Percentiles rank a stretch among this genome's conserved stretches.
Evolutionary conservation across 2,113 vertebrate genomes (phyloP).

Genomic region (Trochalopteron elliotii): DNA sequence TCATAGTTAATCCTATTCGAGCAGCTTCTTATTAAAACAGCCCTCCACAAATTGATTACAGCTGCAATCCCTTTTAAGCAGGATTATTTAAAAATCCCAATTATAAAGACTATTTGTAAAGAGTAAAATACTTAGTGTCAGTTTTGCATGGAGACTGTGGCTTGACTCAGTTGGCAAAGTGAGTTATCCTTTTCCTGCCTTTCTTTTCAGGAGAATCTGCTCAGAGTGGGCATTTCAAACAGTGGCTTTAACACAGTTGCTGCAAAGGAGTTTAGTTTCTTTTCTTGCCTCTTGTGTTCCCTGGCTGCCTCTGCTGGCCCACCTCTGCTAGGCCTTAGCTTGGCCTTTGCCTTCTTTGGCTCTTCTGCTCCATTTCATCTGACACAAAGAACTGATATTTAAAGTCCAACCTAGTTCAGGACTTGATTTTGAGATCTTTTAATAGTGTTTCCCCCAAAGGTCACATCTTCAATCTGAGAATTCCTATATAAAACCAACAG

Average conservation of each 20-base stretch:
- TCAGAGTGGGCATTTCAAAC: background rate
- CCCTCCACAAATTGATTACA: conserved; percentile 73
- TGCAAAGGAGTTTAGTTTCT: background rate
- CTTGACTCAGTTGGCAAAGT: conserved; percentile 41
- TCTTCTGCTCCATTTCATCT: background rate
- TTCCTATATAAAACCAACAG: background rate
- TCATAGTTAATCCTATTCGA: conserved; percentile 64
- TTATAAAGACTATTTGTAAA: conserved; percentile 73
- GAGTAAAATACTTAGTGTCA: conserved; percentile 66
- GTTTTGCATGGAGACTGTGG: conserved; percentile 35
- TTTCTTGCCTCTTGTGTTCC: background rate
- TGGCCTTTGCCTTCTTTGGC: background rate
- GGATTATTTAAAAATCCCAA: conserved; percentile 76
- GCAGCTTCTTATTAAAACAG: conserved; percentile 71
- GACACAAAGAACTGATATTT: background rate
- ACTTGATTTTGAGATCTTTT: background rate
- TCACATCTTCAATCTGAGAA: background rate
- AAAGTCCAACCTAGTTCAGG: background rate
- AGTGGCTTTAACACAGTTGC: background rate
- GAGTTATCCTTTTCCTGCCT: conserved; percentile 61
- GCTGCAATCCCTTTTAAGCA: conserved; percentile 74
- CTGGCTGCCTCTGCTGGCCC: background rate
- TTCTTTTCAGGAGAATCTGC: conserved; percentile 37
- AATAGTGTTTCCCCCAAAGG: background rate
- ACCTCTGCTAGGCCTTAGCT: background rate